These are phyloP conservation scores for Cartodere bifasciata DNA, from an alignment of 2,888 invertebrate species.

Conservation along the genomic window DNA sequence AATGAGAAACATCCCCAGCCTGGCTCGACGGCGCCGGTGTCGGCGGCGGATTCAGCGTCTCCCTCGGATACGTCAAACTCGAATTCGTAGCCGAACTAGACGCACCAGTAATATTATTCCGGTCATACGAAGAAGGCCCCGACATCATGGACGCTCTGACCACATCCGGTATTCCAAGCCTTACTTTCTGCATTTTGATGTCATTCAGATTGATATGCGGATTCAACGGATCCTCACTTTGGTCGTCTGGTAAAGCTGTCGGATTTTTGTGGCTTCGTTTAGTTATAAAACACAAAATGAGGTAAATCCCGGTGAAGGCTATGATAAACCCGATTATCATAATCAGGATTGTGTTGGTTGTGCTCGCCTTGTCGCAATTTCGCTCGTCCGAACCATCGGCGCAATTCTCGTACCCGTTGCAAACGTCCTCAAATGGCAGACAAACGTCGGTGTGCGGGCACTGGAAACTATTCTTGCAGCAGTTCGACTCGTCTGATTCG, in stretches of 20 bases:
- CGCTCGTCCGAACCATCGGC: conserved; percentile 70
- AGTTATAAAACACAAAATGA: too few species aligned
- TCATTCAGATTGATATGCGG: conserved; percentile 35
- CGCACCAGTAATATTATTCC: conserved; percentile 49
- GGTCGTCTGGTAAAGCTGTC: too few species aligned
- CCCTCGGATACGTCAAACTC: conserved; percentile 55
- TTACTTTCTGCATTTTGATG: conserved; percentile 29
- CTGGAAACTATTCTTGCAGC: conserved; percentile 55
- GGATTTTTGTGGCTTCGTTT: too few species aligned
- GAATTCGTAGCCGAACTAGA: conserved; percentile 57
- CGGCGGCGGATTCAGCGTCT: conserved; percentile 82
- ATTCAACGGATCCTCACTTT: conserved; percentile 52
- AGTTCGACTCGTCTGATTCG: conserved; percentile 54
- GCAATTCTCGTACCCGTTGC: conserved; percentile 69
- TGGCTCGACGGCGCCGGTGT: too few species aligned
- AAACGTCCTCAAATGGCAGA: conserved; percentile 51
- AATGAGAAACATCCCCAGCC: too few species aligned
- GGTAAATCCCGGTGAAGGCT: conserved; percentile 33
- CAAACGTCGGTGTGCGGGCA: conserved; percentile 66
- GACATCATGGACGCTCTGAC: conserved; percentile 54
- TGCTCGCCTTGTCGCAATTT: conserved; percentile 30
- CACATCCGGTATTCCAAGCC: conserved; percentile 35
- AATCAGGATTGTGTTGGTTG: conserved; percentile 42
- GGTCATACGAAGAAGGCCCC: conserved; percentile 51
- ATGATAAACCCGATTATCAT: conserved; percentile 43